Evolutionary conservation across 2,888 invertebrate genomes (phyloP), one percentile per base, ranked within the genome.

Genomic region (Pristionchus arcanus): DNA sequence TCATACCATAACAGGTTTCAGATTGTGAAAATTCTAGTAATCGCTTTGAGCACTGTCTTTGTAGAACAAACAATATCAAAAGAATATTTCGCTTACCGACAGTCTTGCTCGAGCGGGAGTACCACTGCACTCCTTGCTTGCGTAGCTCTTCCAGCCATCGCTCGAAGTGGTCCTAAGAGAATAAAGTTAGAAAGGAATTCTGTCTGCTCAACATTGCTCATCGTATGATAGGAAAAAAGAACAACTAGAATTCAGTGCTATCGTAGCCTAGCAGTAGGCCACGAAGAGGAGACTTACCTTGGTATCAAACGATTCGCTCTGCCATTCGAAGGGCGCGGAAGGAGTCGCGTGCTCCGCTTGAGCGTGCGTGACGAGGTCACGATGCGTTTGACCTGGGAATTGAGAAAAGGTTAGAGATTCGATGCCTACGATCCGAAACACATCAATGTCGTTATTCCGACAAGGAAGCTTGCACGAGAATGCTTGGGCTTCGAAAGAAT

Each of bases 331-430:
- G 53, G 34, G 81, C 49, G 49, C 19, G 15, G 81, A 53, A 28
- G 81, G 11, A 53, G 81, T 42, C 4, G 81, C 37, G 49, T 81
- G 81, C 9, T 11, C 16, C 16, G 81, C 49, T 28, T 81, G 81
- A n/a, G 81, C 81, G 19, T 81, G 81, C 37, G 81, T 25, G 49
- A 81, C 81, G n/a, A 81, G 49, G 25, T 81, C 81, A 1, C 81
- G 81, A 53, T 81, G 81, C 5, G 81, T 81, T 42, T 81, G 81
- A 15, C 81, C 81, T 81, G 28, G 0, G 42, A 81, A 68, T 5
- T 28, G 42, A 49, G 42, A 49, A 59, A 4, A 59, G 59, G 15
- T 59, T 59, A 21, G 13, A 49, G 3, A 59, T 13, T 21, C 59
- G 63, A 25, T n/a, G 42, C 42, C 13, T 3, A 3, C n/a, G 3